Base-by-base conservation (phyloP, 2,888 invertebrate genomes). In the Volucella inflata region DNA sequence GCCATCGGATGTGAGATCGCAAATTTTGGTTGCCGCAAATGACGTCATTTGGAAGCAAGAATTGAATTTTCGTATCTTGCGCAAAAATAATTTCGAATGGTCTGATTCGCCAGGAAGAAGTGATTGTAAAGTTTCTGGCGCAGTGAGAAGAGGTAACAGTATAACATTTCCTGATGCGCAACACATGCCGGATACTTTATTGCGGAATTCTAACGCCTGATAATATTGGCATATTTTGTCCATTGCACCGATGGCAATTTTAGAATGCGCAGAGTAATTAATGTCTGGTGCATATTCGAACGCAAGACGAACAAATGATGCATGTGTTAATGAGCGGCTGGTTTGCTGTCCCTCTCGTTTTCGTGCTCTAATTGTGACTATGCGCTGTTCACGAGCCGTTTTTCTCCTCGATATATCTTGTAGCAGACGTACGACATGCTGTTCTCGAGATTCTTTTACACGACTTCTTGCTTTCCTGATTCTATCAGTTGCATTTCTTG, bases 131-230 rank as follows among this genome's bases (percentile, higher is more conserved):
- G 90, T 90, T 85, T 91, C 89, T 81, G 90, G 89, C 87, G 89
- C 90, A 80, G 88, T 65, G 67, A 78, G 75, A 85, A 91, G 88
- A 88, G n/a, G n/a, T n/a, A n/a, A n/a, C n/a, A n/a, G n/a, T n/a
- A n/a, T n/a, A n/a, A n/a, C n/a, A n/a, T n/a, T n/a, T n/a, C n/a
- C n/a, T n/a, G n/a, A n/a, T n/a, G n/a, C n/a, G n/a, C n/a, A n/a
- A 88, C 87, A 87, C 88, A 74, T 88, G 91, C 87, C 88, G 88
- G 88, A 87, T 90, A 89, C 89, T 91, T 90, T 76, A 90, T 90
- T 78, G 87, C 90, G 91, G 88, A 91, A 89, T 87, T 90, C 91
- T 87, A 88, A 80, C 59, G 90, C 78, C 87, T 40, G 40, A 40
- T 90, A 90, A 90, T 90, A 88, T 88, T 64, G 75, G 84, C 90